These are phyloP conservation scores for Operophtera brumata DNA, from an alignment of 2,888 invertebrate genomes.

Conservation along the genomic window DNA sequence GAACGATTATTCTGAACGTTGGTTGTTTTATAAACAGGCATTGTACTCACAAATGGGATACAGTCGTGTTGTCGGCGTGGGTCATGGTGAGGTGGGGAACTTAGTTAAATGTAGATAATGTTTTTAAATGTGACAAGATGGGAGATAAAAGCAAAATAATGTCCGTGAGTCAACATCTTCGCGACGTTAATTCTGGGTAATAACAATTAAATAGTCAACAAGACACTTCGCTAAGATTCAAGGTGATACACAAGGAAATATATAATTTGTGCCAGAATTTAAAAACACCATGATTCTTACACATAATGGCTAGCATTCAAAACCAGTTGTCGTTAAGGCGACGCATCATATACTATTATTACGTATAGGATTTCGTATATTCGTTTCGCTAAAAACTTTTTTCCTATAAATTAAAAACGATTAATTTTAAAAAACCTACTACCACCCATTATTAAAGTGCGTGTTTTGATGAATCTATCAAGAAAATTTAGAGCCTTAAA, in stretches of 20 bases:
- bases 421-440: no score
- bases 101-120: constrained; percentile 3
- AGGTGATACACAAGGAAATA: constrained; percentile 35
- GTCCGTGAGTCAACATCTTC: constrained; percentile 8
- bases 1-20: constrained; percentile 22
- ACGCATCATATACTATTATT: no score
- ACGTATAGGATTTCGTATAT: no score
- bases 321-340: constrained; percentile 38
- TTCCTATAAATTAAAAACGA: no score
- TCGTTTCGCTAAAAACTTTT: no score
- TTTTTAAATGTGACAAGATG: constrained; percentile 3
- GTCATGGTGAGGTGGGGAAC: constrained; percentile 25
- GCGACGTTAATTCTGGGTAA: constrained; percentile 1
- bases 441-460: no score
- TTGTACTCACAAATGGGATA: constrained; percentile 30
- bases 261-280: constrained; percentile 20
- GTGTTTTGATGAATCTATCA: no score
- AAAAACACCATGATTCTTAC: constrained; percentile 33
- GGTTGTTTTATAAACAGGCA: constrained; percentile 33
- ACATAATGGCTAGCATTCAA: constrained; percentile 37
- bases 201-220: constrained; percentile 20
- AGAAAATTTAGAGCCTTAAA: no score
- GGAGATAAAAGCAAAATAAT: constrained; percentile 13
- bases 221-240: constrained; percentile 23
- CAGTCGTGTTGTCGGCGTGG: constrained; percentile 20